phyloP scores from a whole-genome alignment of 2,888 invertebrate species.

The Vandiemenella viatica region DNA sequence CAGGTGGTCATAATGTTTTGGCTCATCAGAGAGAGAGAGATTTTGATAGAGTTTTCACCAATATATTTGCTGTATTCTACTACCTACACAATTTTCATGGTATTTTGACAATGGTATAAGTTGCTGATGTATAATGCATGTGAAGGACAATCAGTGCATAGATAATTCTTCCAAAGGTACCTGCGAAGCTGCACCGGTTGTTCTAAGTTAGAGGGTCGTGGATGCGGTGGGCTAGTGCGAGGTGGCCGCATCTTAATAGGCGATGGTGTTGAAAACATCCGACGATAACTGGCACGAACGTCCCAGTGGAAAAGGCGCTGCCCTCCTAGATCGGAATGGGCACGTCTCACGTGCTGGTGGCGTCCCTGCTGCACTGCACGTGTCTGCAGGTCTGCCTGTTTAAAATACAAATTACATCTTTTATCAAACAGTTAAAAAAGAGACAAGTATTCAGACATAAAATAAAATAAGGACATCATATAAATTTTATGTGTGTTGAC shows the following conservation, averaged over 20 bases:
- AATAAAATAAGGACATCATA: too few species aligned
- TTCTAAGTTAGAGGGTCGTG: background rate
- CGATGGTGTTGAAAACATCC: conserved; percentile 35
- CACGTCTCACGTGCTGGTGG: conserved; percentile 36
- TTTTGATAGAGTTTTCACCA: too few species aligned
- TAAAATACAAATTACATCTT: background rate
- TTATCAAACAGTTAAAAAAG: too few species aligned
- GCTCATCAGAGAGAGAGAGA: too few species aligned
- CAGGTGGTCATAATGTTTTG: too few species aligned
- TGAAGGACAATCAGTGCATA: too few species aligned
- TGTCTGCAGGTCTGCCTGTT: conserved; percentile 37
- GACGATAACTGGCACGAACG: conserved; percentile 27
- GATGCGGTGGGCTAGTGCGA: conserved; percentile 27
- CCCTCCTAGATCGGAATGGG: conserved; percentile 41
- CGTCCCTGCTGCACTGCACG: conserved; percentile 19
- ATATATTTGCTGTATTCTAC: too few species aligned
- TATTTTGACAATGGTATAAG: too few species aligned
- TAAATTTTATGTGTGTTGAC: too few species aligned
- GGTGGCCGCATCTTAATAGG: conserved; percentile 33
- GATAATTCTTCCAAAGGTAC: background rate
- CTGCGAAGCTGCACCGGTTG: background rate
- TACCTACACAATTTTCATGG: too few species aligned
- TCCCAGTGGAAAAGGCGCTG: conserved; percentile 40
- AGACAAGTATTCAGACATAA: too few species aligned
- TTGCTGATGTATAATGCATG: too few species aligned